Evolutionary conservation across 1,140 invertebrate genomes (phyloP), one percentile per base, ranked within the genome.

Genomic region (Drosophila bocqueti): DNA sequence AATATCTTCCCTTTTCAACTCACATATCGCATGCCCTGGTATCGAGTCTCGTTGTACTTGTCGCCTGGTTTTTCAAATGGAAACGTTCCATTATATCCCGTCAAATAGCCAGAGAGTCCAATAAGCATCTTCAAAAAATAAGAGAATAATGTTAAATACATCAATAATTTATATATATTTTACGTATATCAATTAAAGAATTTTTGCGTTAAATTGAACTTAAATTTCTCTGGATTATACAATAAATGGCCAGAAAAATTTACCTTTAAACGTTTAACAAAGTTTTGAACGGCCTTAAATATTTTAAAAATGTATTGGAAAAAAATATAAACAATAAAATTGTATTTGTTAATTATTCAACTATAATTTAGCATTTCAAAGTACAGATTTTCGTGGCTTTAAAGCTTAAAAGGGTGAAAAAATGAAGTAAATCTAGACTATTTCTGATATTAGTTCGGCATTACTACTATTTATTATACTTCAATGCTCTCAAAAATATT

Each of bases 11-110:
- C 5, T 6, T 10, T 10, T 4, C 0, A 6, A 74, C 96, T 96
- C 94, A 98, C 97, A 80, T 98, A 94, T 95, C 98, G 95, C 98
- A 99, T 99, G 80, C 98, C 98, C 77, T 98, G 93, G 93, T 99
- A 99, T 68, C 95, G 95, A 1, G 96, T 96, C 72, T 97, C 96
- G 61, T 96, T 96, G 94, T 97, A 99, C 91, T 97, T 98, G 93
- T 99, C 98, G 10, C 98, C 98, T 9, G 98, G 98, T 93, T 99
- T 99, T 81, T 98, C 97, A 94, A 99, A 99, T 1, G 97, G 95
- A 95, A 98, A 99, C 66, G 94, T 98, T n/a, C 98, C 98, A 95
- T 99, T 96, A 93, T 99, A 99, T 4, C 98, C 98, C 58, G 97
- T 98, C 79, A 99, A 91, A 90, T 98, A 96, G 21, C 98, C 98